phyloP scores from a whole-genome alignment of 2,888 invertebrate species.

The Cryptus viduatorius region DNA sequence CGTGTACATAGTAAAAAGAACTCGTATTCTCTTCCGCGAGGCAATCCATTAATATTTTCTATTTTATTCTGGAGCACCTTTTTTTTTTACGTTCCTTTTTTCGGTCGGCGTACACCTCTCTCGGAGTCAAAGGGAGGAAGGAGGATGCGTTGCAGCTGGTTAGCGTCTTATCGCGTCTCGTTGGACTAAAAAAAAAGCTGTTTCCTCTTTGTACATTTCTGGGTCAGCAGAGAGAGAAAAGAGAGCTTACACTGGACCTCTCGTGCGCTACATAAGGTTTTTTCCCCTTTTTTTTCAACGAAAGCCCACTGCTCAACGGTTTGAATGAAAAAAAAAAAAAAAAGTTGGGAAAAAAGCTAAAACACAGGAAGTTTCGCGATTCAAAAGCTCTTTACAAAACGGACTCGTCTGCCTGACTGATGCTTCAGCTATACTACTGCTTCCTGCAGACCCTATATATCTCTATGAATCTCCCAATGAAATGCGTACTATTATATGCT shows the following conservation, averaged over 20 bases:
- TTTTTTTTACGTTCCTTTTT: slow-evolving; percentile 24
- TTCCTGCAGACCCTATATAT: not conserved
- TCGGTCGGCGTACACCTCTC: slow-evolving; percentile 32
- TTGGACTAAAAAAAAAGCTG: slow-evolving; percentile 38
- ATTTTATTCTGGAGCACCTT: slow-evolving; percentile 41
- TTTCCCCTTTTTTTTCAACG: slow-evolving; percentile 31
- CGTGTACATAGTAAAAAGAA: not conserved
- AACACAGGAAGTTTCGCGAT: slow-evolving; percentile 60
- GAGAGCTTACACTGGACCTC: slow-evolving; percentile 50
- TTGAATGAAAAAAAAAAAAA: slow-evolving; percentile 25
- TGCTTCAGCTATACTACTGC: slow-evolving; percentile 21
- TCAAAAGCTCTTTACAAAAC: slow-evolving; percentile 56
- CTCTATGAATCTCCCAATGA: slow-evolving; percentile 11
- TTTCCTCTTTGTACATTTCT: slow-evolving; percentile 61
- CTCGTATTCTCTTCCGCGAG: not conserved
- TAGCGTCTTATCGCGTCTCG: slow-evolving; percentile 61
- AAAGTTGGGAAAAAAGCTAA: slow-evolving; percentile 46
- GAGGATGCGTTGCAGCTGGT: slow-evolving; percentile 34
- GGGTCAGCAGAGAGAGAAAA: slow-evolving; percentile 57
- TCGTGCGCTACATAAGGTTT: slow-evolving; percentile 21
- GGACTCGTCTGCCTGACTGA: slow-evolving; percentile 35
- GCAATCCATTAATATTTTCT: slow-evolving; percentile 65
- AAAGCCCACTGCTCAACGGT: slow-evolving; percentile 28
- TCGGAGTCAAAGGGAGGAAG: slow-evolving; percentile 46
- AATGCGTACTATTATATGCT: slow-evolving; percentile 20